Evolutionary conservation across 2,888 invertebrate genomes (phyloP), one percentile per base, ranked within the genome.

Genomic region (Stramonita haemastoma): DNA sequence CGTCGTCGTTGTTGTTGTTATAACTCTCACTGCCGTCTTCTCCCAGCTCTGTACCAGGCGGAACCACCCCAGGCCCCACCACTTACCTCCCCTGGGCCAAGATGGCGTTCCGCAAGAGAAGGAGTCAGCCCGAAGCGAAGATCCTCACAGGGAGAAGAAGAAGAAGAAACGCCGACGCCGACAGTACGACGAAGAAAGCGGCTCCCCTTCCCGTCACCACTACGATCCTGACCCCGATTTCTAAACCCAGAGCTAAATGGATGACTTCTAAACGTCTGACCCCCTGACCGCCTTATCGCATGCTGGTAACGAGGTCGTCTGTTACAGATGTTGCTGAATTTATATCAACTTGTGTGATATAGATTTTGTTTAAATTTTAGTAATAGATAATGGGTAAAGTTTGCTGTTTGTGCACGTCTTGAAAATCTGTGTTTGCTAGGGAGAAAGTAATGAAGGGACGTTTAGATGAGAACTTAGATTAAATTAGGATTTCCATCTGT

Each of bases 21-120:
- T n/a, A n/a, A n/a, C n/a, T n/a, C n/a, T n/a, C n/a, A n/a, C n/a
- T n/a, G n/a, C 32, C 60, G 8, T 57, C 60, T 57, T 19, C 86
- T 26, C 56, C 29, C 57, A 88, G 79, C 32, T 81, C 79, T 32
- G 60, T 81, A 8, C 73, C 87, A 8, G 81, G 34, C 4, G 81
- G 88, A n/a, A 26, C 22, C 17, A 60, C 88, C 60, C 88, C 29
- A 81, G 79, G 57, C 88, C 88, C n/a, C 81, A 88, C 60, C 88
- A 88, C 81, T 60, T 88, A n/a, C 88, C 88, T 79, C 79, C 81
- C 56, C 32, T 86, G 60, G 86, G 86, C 32, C 66, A 66, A 22
- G 86, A 86, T 22, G 86, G 86, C n/a, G 70, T 36, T 6, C n/a
- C 66, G 0, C 26, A 86, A 26, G 86, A 70, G 36, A 60, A 32